These are phyloP conservation scores for Montipora foliosa DNA, from an alignment of 64 coral and sea anemone species.

Conservation along the genomic window DNA sequence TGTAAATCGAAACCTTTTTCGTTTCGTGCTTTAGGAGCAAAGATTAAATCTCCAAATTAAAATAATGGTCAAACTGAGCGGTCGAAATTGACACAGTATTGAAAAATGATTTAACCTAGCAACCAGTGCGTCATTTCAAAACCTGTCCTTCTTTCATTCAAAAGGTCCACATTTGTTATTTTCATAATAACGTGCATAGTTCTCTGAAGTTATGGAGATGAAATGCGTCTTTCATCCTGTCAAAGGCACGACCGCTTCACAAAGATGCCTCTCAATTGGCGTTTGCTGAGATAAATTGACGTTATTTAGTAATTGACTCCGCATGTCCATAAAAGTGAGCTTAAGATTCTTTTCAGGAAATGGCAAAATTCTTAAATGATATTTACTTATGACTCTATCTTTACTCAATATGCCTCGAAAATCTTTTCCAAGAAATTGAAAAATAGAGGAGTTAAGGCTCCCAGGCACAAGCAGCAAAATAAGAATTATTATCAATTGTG, in stretches of 20 bases:
- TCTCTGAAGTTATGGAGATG: background rate
- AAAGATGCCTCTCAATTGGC: conserved; percentile 12
- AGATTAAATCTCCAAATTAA: too few relatives aligned
- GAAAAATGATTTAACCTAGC: background rate
- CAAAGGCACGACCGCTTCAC: background rate
- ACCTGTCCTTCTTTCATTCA: background rate
- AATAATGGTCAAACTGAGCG: too few relatives aligned
- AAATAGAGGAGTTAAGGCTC: background rate
- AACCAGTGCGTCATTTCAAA: background rate
- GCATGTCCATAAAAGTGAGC: conserved; percentile 47
- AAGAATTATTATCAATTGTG: background rate
- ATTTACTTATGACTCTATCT: conserved; percentile 50
- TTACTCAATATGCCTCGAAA: background rate
- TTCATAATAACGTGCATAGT: background rate
- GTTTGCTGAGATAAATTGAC: conserved; percentile 50
- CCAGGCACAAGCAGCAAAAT: background rate
- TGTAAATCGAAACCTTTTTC: too few relatives aligned
- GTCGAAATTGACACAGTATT: too few relatives aligned
- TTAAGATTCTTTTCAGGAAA: conserved; percentile 41
- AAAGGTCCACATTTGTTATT: background rate
- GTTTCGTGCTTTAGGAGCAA: too few relatives aligned
- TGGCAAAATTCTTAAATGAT: conserved; percentile 56
- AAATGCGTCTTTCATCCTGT: background rate
- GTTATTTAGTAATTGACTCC: conserved; percentile 50
- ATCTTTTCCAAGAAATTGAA: background rate